Conservation (phyloP, 2,888 invertebrate species). For the Orthosia incerta region DNA sequence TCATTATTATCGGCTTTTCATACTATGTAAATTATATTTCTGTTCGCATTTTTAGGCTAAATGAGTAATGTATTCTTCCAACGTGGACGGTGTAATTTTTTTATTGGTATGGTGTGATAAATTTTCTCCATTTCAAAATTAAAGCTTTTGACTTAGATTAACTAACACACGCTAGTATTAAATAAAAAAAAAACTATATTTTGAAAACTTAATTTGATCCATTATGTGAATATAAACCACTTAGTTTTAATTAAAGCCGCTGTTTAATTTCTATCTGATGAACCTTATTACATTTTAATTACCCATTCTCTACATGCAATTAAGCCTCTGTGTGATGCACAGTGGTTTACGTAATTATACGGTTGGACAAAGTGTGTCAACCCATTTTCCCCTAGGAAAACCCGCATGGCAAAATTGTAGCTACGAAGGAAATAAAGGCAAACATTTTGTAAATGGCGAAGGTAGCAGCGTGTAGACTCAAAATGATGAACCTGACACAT, state of each 20-base stretch:
- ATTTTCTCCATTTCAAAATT: not conserved
- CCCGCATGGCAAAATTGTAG: conserved; percentile 22
- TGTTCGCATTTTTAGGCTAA: not conserved
- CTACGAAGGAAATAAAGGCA: conserved; percentile 1
- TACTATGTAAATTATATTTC: conserved; percentile 4
- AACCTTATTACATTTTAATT: conserved; percentile 47
- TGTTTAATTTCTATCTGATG: conserved; percentile 25
- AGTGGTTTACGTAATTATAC: conserved; percentile 51
- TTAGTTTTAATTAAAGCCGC: conserved; percentile 23
- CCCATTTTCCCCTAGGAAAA: conserved; percentile 23
- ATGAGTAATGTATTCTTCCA: conserved; percentile 12
- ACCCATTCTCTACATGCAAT: conserved; percentile 34
- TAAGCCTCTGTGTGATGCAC: conserved; percentile 32
- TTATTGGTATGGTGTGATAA: not conserved
- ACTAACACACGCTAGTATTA: not conserved
- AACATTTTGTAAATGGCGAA: conserved; percentile 9
- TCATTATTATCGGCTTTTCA: conserved; percentile 22
- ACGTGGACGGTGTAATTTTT: not conserved
- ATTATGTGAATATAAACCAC: not conserved
- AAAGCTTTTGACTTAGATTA: not conserved
- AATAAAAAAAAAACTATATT: too few species aligned
- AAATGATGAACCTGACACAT: not conserved
- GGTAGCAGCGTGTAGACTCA: not conserved
- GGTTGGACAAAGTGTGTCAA: conserved; percentile 39
- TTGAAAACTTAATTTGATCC: not conserved